Evolutionary conservation across 2,888 invertebrate genomes (phyloP).

Genomic region (Amphimallon solstitiale): DNA sequence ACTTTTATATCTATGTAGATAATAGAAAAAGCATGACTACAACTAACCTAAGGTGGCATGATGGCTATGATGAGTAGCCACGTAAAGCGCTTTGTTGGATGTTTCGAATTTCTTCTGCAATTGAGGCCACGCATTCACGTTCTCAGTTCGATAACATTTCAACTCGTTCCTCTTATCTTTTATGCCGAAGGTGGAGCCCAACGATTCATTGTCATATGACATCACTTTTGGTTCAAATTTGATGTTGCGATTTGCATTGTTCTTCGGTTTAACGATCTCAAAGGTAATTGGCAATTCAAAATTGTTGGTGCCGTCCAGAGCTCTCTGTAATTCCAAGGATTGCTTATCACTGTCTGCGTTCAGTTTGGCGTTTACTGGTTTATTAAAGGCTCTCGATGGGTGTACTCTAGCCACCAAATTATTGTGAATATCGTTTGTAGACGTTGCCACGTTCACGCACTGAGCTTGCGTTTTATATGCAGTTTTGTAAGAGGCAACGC

Average conservation of each 20-base stretch:
- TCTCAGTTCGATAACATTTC: conserved; percentile 23
- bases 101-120: conserved; percentile 16
- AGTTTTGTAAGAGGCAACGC: not conserved
- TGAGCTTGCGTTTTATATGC: not conserved
- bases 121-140: conserved; percentile 29
- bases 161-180: not conserved
- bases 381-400: not conserved
- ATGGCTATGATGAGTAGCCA: conserved; percentile 16
- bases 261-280: conserved; percentile 7
- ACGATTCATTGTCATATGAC: conserved; percentile 23
- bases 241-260: conserved; percentile 12
- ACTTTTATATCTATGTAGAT: no score
- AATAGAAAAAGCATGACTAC: no score
- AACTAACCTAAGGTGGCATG: not conserved
- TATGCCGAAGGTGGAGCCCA: not conserved
- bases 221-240: conserved; percentile 35
- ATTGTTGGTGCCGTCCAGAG: conserved; percentile 3
- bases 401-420: conserved; percentile 3
- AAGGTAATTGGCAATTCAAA: conserved; percentile 29
- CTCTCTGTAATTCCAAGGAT: conserved; percentile 1
- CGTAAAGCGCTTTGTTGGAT: conserved; percentile 16
- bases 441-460: not conserved
- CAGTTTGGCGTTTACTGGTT: not conserved
- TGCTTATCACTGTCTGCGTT: no score
- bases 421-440: not conserved